phyloP scores from a whole-genome alignment of 2,113 vertebrate genomes.

The Melanocharis versteri region DNA sequence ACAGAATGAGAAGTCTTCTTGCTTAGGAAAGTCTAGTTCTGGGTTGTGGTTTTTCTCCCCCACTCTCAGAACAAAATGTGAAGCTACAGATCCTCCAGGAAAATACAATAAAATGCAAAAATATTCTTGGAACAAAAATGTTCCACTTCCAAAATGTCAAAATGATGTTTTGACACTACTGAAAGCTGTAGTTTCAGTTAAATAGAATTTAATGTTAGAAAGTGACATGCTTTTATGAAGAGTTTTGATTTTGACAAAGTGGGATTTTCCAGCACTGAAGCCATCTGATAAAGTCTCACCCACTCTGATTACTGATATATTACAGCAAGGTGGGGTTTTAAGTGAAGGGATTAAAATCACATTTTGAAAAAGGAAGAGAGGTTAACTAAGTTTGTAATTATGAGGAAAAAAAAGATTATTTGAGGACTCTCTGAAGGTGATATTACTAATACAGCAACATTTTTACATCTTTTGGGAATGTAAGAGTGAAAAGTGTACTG shows the following conservation, averaged over 20 bases:
- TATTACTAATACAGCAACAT: not conserved
- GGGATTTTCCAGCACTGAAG: constrained; percentile 35
- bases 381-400: not conserved
- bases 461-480: not conserved
- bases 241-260: constrained; percentile 35
- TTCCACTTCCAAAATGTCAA: constrained; percentile 32
- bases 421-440: not conserved
- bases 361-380: not conserved
- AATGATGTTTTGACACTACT: constrained; percentile 42
- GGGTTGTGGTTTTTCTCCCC: not conserved
- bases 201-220: constrained; percentile 20
- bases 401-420: not conserved
- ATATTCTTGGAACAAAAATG: constrained; percentile 20
- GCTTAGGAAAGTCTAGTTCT: not conserved
- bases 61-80: not conserved
- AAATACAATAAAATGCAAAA: constrained; percentile 37
- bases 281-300: not conserved
- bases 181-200: constrained; percentile 46
- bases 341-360: not conserved
- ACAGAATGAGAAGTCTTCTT: not conserved
- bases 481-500: not conserved
- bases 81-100: not conserved
- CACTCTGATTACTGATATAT: not conserved
- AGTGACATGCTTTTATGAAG: constrained; percentile 25
- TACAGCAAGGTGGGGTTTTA: not conserved